phyloP scores from a whole-genome alignment of 2,888 invertebrate species.

The Hydroisotoma schaefferi region DNA sequence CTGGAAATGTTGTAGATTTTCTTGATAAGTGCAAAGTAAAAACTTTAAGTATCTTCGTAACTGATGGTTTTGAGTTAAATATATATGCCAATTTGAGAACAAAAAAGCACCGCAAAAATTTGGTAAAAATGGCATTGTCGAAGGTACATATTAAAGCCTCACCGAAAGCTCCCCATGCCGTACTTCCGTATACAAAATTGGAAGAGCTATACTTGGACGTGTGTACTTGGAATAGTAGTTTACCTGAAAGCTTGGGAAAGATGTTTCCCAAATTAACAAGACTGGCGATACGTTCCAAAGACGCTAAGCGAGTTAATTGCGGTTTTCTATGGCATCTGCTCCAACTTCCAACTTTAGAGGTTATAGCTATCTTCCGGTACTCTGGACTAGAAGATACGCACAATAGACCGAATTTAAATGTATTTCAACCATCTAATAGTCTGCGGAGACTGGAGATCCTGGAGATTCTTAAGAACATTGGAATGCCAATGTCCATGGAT shows the following conservation, averaged over 20 bases:
- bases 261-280: slow-evolving; percentile 1
- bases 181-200: background rate
- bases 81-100: background rate
- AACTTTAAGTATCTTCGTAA: background rate
- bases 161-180: too few relatives aligned
- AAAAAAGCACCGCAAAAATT: background rate
- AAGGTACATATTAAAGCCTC: background rate
- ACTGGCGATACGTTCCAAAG: slow-evolving; percentile 5
- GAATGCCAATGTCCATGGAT: background rate
- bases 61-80: background rate
- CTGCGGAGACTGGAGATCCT: background rate
- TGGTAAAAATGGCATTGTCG: background rate
- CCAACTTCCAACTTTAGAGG: background rate
- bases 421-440: background rate
- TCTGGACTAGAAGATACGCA: background rate
- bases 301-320: background rate
- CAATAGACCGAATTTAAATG: slow-evolving; percentile 2
- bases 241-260: background rate
- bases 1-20: background rate
- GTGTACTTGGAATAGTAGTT: background rate
- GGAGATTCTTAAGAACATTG: background rate
- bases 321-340: background rate
- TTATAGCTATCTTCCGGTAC: background rate
- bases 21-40: background rate
- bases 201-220: slow-evolving; percentile 13